Percentiles rank a stretch among this genome's conserved stretches.
Evolutionary conservation across 2,888 invertebrate species (phyloP).

Genomic region (Neoascia interrupta): DNA sequence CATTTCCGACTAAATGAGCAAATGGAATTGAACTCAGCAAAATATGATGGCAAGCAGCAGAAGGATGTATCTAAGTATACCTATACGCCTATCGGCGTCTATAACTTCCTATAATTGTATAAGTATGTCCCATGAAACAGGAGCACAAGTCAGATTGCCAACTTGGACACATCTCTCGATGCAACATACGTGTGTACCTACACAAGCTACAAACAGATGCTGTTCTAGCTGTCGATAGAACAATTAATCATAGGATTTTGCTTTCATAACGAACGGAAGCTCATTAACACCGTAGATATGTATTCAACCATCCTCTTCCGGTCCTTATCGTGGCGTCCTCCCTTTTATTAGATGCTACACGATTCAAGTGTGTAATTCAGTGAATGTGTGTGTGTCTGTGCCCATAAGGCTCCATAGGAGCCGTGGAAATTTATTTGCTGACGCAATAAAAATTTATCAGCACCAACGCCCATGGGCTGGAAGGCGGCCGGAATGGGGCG

Average conservation of each 20-base stretch:
- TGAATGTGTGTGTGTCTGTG: not conserved
- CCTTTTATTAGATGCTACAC: constrained; percentile 4
- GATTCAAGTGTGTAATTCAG: constrained; percentile 34
- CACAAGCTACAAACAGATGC: constrained; percentile 44
- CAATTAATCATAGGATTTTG: constrained; percentile 64
- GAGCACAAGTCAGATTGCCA: not conserved
- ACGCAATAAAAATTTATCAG: constrained; percentile 52
- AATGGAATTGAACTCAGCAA: constrained; percentile 49
- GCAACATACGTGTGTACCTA: not conserved
- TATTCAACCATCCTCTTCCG: not conserved
- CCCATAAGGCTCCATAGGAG: not conserved
- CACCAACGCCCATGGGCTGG: not conserved
- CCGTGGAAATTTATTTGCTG: constrained; percentile 54
- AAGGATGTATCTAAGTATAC: not conserved
- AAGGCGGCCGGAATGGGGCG: not conserved
- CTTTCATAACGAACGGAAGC: constrained; percentile 54
- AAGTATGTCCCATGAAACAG: constrained; percentile 22
- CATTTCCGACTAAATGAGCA: constrained; percentile 34
- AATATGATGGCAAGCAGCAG: constrained; percentile 13
- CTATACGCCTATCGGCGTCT: constrained; percentile 2
- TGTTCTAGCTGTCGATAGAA: constrained; percentile 47
- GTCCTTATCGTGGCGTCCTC: constrained; percentile 3
- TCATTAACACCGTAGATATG: constrained; percentile 50
- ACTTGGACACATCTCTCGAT: not conserved
- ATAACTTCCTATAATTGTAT: constrained; percentile 53